Evolutionary conservation across 2,797 vertebrate genomes (phyloP).

Genomic region (Aeoliscus strigatus): DNA sequence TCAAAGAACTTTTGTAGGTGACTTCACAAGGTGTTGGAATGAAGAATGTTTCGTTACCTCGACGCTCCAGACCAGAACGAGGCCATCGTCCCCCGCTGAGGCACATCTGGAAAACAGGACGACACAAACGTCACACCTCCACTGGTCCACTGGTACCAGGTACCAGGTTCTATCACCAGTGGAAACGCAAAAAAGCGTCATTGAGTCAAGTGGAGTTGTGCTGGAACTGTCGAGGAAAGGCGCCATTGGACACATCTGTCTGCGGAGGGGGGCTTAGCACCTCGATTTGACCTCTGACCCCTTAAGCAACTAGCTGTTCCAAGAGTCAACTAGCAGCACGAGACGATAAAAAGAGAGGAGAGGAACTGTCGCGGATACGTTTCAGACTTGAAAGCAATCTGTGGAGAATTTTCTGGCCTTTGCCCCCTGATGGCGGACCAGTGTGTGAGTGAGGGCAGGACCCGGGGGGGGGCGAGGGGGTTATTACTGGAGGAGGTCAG

Average conservation of each 20-base stretch:
- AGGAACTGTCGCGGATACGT: conserved; percentile 82
- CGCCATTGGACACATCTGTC: too few species aligned
- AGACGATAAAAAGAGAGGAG: conserved; percentile 64
- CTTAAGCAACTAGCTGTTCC: conserved; percentile 58
- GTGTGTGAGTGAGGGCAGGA: conserved; percentile 73
- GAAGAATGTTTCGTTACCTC: conserved; percentile 72
- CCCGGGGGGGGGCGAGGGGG: conserved; percentile 62
- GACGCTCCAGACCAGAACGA: conserved; percentile 87
- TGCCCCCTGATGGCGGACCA: conserved; percentile 76
- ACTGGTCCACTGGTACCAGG: too few species aligned
- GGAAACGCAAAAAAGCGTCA: too few species aligned
- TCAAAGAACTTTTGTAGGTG: too few species aligned
- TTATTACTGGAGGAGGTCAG: conserved; percentile 86
- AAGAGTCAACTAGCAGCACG: conserved; percentile 68
- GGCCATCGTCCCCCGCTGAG: conserved; percentile 93
- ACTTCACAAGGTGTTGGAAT: too few species aligned
- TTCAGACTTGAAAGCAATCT: conserved; percentile 87
- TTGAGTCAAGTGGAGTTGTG: too few species aligned
- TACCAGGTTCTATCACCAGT: too few species aligned
- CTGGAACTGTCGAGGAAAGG: too few species aligned
- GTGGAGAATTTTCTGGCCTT: conserved; percentile 87
- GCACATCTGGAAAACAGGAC: conserved; percentile 79
- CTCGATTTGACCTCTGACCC: conserved; percentile 76
- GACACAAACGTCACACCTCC: background rate
- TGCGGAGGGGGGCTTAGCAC: conserved; percentile 65